Conservation (phyloP, 2,888 invertebrate species). For the Drosophila subsilvestris region DNA sequence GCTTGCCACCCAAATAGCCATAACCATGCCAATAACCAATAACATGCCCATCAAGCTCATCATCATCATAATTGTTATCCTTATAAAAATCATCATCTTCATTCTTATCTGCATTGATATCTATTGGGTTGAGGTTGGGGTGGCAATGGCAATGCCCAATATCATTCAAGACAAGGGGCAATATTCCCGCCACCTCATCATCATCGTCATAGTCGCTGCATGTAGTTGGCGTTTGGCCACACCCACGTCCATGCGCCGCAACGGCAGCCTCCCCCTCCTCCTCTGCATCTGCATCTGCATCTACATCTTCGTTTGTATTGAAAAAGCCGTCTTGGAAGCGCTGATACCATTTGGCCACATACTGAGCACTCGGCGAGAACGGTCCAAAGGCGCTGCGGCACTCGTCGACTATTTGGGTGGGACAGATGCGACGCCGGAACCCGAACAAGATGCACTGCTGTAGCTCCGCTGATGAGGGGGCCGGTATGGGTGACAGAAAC, state of each 20-base stretch:
- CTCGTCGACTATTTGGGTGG: slow-evolving; percentile 68
- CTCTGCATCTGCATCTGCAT: slow-evolving; percentile 42
- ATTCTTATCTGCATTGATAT: slow-evolving; percentile 35
- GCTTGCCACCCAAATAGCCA: slow-evolving; percentile 76
- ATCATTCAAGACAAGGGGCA: slow-evolving; percentile 65
- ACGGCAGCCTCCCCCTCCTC: slow-evolving; percentile 33
- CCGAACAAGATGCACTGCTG: slow-evolving; percentile 74
- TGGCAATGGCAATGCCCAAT: slow-evolving; percentile 48
- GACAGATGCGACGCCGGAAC: slow-evolving; percentile 69
- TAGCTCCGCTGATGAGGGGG: slow-evolving; percentile 64
- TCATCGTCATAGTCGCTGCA: slow-evolving; percentile 67
- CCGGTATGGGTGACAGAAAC: slow-evolving; percentile 69
- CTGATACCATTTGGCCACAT: slow-evolving; percentile 71
- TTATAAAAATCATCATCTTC: slow-evolving; percentile 42
- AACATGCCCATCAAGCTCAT: slow-evolving; percentile 60
- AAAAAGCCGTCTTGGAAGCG: slow-evolving; percentile 69
- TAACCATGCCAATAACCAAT: slow-evolving; percentile 76
- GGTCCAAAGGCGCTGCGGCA: slow-evolving; percentile 70
- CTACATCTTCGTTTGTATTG: slow-evolving; percentile 56
- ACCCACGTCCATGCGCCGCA: slow-evolving; percentile 22
- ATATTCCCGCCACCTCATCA: slow-evolving; percentile 30
- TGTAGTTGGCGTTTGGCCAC: slow-evolving; percentile 63
- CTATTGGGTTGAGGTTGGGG: slow-evolving; percentile 10
- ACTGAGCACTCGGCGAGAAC: slow-evolving; percentile 67
- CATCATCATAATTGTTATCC: slow-evolving; percentile 44